Evolutionary conservation across 1,140 invertebrate genomes (phyloP).

Genomic region (Ostrea denselamellosa): DNA sequence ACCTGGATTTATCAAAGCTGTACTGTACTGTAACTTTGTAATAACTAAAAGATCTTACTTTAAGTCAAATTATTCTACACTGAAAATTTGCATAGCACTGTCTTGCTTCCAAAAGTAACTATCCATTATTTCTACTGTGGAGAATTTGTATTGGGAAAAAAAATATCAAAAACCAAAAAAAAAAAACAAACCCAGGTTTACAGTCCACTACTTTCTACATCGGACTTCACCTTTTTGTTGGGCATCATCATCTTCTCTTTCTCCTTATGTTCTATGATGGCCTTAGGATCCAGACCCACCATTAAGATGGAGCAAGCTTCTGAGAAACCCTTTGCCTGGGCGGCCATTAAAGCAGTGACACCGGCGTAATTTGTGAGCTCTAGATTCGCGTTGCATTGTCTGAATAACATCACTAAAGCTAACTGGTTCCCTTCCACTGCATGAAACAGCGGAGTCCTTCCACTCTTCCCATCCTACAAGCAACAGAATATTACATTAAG

Average conservation of each 20-base stretch:
- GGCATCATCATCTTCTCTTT: constrained; percentile 53
- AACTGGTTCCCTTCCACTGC: constrained; percentile 69
- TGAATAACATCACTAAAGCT: constrained; percentile 66
- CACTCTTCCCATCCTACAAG: constrained; percentile 75
- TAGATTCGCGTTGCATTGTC: constrained; percentile 64
- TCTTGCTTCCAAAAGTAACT: no score
- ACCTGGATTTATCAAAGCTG: no score
- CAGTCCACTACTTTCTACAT: background rate
- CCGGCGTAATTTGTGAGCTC: constrained; percentile 73
- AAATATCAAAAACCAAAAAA: no score
- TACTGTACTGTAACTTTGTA: no score
- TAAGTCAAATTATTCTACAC: no score
- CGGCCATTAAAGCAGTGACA: constrained; percentile 68
- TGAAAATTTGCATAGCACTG: no score
- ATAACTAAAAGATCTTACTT: no score
- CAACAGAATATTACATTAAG: no score
- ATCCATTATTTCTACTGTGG: no score
- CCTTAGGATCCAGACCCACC: constrained; percentile 52
- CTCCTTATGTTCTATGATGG: constrained; percentile 51
- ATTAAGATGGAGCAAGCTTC: constrained; percentile 50
- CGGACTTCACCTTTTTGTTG: constrained; percentile 48
- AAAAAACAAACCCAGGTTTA: no score
- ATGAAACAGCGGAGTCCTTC: constrained; percentile 72
- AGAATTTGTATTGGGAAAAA: no score
- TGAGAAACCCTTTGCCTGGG: constrained; percentile 65